phyloP scores from a whole-genome alignment of 2,797 vertebrate species.

The Myotis findleyi region DNA sequence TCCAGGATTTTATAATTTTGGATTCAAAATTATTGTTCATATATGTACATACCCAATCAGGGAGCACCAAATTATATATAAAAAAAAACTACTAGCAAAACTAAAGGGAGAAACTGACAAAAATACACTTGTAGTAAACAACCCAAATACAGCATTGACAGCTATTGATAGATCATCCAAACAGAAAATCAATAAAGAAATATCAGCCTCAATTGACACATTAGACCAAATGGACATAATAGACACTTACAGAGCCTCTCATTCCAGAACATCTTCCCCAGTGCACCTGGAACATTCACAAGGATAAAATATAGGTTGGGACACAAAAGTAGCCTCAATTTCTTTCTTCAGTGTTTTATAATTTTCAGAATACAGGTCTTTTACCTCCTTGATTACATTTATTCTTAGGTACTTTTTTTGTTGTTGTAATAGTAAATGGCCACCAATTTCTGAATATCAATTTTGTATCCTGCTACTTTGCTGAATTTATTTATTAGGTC shows the following conservation, averaged over 20 bases:
- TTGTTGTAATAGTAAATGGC: too few relatives aligned
- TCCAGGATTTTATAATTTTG: not conserved
- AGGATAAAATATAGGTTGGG: not conserved
- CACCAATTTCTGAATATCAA: too few relatives aligned
- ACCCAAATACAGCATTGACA: not conserved
- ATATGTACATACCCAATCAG: not conserved
- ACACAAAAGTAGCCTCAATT: not conserved
- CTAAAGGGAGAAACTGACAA: not conserved
- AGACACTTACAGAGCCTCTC: not conserved
- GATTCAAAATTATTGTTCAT: not conserved
- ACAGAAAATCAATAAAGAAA: not conserved
- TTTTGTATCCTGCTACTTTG: too few relatives aligned
- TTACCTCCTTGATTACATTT: too few relatives aligned
- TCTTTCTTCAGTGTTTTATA: too few relatives aligned
- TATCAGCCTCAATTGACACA: not conserved
- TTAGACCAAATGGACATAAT: not conserved
- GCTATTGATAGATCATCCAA: not conserved
- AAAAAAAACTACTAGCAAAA: not conserved
- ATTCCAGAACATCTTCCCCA: not conserved
- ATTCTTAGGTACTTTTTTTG: too few relatives aligned
- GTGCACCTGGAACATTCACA: not conserved
- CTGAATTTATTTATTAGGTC: too few relatives aligned
- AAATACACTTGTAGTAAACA: not conserved
- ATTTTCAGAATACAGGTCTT: too few relatives aligned
- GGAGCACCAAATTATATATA: not conserved